A percentile compares a stretch with the other conserved stretches of the same genome.
phyloP scores from a whole-genome alignment of 2,888 invertebrate genomes.

The Pyrocoelia pectoralis region DNA sequence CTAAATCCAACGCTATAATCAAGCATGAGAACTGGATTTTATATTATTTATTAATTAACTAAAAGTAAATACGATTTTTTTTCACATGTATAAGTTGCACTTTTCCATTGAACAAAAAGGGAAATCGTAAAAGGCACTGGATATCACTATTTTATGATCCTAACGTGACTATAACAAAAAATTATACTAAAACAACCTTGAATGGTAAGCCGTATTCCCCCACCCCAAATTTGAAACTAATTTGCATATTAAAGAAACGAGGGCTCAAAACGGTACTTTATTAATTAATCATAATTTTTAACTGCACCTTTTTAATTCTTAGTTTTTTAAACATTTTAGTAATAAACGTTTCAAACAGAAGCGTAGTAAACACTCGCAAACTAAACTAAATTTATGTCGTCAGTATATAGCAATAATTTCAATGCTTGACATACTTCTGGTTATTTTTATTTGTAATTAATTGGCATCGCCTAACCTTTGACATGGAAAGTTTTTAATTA shows the following conservation, averaged over 20 bases:
- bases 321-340: background rate
- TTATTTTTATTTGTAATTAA: conserved; percentile 8
- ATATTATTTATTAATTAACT: conserved; percentile 35
- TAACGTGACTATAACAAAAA: background rate
- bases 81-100: too few relatives aligned
- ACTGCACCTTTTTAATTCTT: background rate
- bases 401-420: too few relatives aligned
- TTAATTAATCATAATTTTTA: background rate
- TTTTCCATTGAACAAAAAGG: conserved; percentile 8
- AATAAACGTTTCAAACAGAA: background rate
- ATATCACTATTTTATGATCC: conserved; percentile 10
- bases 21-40: conserved; percentile 32
- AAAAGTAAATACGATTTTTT: conserved; percentile 28
- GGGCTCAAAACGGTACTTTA: background rate
- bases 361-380: background rate
- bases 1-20: conserved; percentile 33
- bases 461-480: conserved; percentile 14
- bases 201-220: background rate
- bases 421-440: conserved; percentile 19
- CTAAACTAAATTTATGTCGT: background rate
- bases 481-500: conserved; percentile 22
- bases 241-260: background rate
- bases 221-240: background rate
- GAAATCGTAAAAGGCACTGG: too few relatives aligned
- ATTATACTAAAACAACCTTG: background rate